These are phyloP conservation scores for Ochotona curzoniae DNA, from an alignment of 2,113 vertebrate species.

Conservation along the genomic window DNA sequence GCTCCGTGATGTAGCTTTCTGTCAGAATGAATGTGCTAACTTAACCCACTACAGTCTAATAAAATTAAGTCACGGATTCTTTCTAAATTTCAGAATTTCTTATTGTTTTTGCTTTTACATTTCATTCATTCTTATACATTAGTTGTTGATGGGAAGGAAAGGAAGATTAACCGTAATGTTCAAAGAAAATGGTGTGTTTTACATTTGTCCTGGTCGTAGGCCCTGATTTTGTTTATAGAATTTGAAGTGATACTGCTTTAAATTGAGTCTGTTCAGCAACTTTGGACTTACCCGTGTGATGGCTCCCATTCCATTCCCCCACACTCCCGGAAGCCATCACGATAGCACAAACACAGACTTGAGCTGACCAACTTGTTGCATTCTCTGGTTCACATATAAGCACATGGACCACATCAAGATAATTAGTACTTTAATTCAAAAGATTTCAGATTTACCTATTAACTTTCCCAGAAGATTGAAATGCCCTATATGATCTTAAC, in stretches of 20 bases:
- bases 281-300: not conserved
- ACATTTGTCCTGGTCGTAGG: not conserved
- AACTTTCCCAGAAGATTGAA: not conserved
- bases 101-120: not conserved
- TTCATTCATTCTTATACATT: not conserved
- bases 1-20: not conserved
- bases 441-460: not conserved
- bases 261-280: not conserved
- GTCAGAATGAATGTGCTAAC: not conserved
- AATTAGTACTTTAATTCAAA: not conserved
- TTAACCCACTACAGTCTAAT: not conserved
- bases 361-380: not conserved
- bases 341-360: not conserved
- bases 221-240: not conserved
- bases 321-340: not conserved
- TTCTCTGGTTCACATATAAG: not conserved
- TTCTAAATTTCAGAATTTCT: not conserved
- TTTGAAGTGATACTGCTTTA: not conserved
- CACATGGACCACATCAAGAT: not conserved
- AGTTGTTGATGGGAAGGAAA: not conserved
- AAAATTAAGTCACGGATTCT: constrained; percentile 6
- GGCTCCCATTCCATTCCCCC: not conserved
- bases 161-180: not conserved
- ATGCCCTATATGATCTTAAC: not conserved
- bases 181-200: not conserved